Evolutionary conservation across 1,140 invertebrate species (phyloP).

Genomic region (Euwallacea similis): DNA sequence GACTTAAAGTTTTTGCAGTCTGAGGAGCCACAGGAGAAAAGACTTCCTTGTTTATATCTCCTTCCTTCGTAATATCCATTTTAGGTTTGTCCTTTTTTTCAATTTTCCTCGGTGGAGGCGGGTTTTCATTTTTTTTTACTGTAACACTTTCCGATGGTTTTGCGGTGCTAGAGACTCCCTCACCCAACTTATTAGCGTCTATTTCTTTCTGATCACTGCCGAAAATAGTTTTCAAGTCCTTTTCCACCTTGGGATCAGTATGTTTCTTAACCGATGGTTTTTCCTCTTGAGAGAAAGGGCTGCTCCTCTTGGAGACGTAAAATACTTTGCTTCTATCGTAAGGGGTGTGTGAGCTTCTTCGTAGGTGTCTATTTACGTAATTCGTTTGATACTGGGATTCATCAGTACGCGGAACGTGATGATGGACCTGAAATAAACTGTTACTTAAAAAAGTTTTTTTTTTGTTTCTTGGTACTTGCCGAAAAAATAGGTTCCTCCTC

Average conservation of each 20-base stretch:
- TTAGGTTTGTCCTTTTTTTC: slow-evolving; percentile 38
- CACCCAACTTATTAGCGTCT: slow-evolving; percentile 20
- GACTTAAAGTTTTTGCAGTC: slow-evolving; percentile 57
- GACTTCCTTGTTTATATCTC: slow-evolving; percentile 38
- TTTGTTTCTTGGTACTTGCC: slow-evolving; percentile 7
- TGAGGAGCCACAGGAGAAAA: slow-evolving; percentile 46
- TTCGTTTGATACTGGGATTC: slow-evolving; percentile 28
- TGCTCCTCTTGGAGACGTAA: slow-evolving; percentile 65
- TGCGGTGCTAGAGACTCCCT: slow-evolving; percentile 21
- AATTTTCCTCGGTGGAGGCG: slow-evolving; percentile 28
- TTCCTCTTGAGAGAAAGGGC: slow-evolving; percentile 50
- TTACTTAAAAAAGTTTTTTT: slow-evolving; percentile 2
- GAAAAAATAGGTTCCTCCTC: slow-evolving; percentile 35
- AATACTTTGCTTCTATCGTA: slow-evolving; percentile 57
- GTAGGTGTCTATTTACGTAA: slow-evolving; percentile 33
- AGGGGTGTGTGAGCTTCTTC: slow-evolving; percentile 30
- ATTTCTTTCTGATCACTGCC: slow-evolving; percentile 47
- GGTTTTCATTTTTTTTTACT: slow-evolving; percentile 9
- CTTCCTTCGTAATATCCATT: slow-evolving; percentile 35
- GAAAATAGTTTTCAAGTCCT: slow-evolving; percentile 61
- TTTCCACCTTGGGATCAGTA: slow-evolving; percentile 57
- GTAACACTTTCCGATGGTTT: slow-evolving; percentile 28
- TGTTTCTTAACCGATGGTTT: slow-evolving; percentile 43
- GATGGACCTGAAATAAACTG: slow-evolving; percentile 23
- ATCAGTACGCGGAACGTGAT: slow-evolving; percentile 27